Evolutionary conservation across 2,888 invertebrate species (phyloP).

Genomic region (Cheilosia grossa): DNA sequence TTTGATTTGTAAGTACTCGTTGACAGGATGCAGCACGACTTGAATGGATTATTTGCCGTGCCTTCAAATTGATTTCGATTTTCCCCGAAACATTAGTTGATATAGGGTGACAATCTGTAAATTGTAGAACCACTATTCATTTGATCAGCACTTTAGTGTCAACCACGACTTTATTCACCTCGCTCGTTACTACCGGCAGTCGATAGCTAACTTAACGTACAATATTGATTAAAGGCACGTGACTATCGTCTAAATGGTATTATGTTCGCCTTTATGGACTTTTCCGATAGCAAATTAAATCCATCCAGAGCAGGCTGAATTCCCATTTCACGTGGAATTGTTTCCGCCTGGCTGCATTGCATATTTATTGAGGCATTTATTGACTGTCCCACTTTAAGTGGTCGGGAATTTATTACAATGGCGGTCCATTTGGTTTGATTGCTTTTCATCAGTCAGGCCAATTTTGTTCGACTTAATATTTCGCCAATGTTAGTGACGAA

Average conservation of each 20-base stretch:
- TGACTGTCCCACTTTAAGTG: conserved; percentile 57
- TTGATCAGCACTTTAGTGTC: too few species aligned
- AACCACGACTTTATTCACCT: too few species aligned
- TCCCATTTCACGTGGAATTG: conserved; percentile 19
- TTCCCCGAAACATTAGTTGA: too few species aligned
- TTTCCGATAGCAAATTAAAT: conserved; percentile 24
- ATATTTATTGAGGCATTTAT: conserved; percentile 58
- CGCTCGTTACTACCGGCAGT: too few species aligned
- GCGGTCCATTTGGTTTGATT: conserved; percentile 69
- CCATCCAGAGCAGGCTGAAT: not conserved
- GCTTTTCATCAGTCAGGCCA: conserved; percentile 60
- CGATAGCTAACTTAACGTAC: too few species aligned
- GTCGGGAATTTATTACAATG: conserved; percentile 64
- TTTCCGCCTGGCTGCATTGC: conserved; percentile 35
- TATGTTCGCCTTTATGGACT: conserved; percentile 32
- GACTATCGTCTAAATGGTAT: conserved; percentile 53
- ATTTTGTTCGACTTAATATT: conserved; percentile 53
- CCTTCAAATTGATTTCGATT: too few species aligned
- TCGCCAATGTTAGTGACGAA: conserved; percentile 29
- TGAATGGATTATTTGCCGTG: too few species aligned
- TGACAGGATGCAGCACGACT: too few species aligned
- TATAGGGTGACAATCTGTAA: too few species aligned
- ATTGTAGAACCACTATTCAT: too few species aligned
- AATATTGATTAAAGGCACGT: conserved; percentile 57
- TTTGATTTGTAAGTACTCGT: too few species aligned